Base-by-base conservation (phyloP, 1,140 invertebrate species). In the Acromyrmex heyeri region DNA sequence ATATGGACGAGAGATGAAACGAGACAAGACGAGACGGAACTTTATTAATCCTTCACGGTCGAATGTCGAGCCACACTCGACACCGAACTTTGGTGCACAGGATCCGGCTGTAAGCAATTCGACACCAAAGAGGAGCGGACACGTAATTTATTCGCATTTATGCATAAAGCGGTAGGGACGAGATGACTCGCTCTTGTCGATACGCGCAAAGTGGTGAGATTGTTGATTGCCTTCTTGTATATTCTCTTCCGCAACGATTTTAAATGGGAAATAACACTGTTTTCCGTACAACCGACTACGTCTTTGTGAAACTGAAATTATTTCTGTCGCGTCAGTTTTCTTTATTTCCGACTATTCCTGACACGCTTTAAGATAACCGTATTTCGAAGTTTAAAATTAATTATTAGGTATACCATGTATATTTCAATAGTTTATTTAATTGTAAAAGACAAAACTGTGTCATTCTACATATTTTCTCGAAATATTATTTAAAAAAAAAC, bases 101-200 rank as follows among this genome's bases (percentile, higher is more conserved):
- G 76, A 78, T 78, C 59, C 61, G 76, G 18, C 76, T 24, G 38
- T 78, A 78, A 78, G 76, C 38, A 65, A 78, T 78, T 48, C 61
- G 76, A 78, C 21, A 24, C 75, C 61, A 65, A 64, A 65, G 76
- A 78, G 76, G 18, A 64, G 3, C 75, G 75, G 38, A 48, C 57
- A 77, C 24, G 76, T 78, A 78, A 78, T 78, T 78, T 64, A 78
- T 78, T 78, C 18, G 76, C 76, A 78, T 65, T 78, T 78, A 78
- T 78, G 76, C 38, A 65, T 78, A 78, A 78, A 64, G 59, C 34
- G 34, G 55, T 61, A 76, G 38, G 55, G n/a, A 14, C 53, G 55
- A 76, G 21, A 44, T 44, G 30, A 61, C 55, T 76, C 53, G 55
- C 8, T 44, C 55, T 38, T 24, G n/a, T 16, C 14, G 30, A 18